Percentiles rank a stretch among this genome's conserved stretches.
Conservation (phyloP, 2,888 invertebrate species). For the Erannis defoliaria region DNA sequence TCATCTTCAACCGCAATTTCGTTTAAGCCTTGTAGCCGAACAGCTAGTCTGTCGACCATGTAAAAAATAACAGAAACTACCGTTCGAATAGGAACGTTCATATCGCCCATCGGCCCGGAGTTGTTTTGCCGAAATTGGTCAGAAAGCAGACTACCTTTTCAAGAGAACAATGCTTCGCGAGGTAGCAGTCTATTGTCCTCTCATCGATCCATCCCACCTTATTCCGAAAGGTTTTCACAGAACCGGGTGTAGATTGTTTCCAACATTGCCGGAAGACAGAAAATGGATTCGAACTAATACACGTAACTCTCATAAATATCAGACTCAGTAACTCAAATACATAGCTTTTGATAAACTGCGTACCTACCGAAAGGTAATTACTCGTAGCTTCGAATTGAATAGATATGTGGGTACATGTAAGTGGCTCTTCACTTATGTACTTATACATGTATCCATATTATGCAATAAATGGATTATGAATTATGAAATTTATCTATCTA, state of each 20-base stretch:
- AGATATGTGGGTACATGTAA: too few species aligned
- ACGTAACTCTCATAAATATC: slow-evolving; percentile 14
- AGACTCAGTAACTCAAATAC: slow-evolving; percentile 17
- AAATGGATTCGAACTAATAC: slow-evolving; percentile 80
- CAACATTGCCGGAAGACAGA: slow-evolving; percentile 75
- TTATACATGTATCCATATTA: too few species aligned
- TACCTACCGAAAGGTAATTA: too few species aligned
- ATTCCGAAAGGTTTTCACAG: slow-evolving; percentile 68
- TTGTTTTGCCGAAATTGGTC: neutral
- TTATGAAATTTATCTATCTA: too few species aligned
- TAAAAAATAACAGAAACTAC: too few species aligned
- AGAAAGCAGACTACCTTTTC: slow-evolving; percentile 11
- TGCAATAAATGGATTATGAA: too few species aligned
- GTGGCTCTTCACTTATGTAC: too few species aligned
- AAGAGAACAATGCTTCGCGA: slow-evolving; percentile 24
- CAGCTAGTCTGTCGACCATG: too few species aligned
- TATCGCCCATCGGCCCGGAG: neutral
- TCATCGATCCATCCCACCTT: slow-evolving; percentile 51
- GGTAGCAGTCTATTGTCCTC: slow-evolving; percentile 49
- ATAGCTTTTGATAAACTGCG: too few species aligned
- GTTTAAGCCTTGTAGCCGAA: too few species aligned
- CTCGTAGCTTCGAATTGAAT: too few species aligned
- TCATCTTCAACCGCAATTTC: too few species aligned
- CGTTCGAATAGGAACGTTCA: neutral
- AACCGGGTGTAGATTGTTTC: slow-evolving; percentile 76